Evolutionary conservation across 2,113 vertebrate genomes (phyloP), one percentile per base, ranked within the genome.

Genomic region (Tragelaphus strepsiceros): DNA sequence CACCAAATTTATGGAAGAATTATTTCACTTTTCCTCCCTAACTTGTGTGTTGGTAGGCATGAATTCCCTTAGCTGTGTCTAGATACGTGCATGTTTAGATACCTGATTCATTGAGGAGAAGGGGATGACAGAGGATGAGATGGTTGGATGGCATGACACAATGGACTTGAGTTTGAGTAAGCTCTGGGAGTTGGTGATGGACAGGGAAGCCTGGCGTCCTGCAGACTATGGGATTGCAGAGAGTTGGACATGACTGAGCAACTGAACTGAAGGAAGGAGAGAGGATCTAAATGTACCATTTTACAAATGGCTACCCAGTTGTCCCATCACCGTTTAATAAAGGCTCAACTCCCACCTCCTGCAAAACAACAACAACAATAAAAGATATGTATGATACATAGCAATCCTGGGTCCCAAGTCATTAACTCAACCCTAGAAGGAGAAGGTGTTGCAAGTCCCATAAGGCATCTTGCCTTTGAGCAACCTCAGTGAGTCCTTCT

Each of bases 41-140:
- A 17, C 5, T 59, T 58, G 46, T 71, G 14, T 15, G 26, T 6
- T 28, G 28, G 26, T 3, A 35, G 16, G 16, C 35, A 7, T n/a
- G 28, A 53, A 22, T 11, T 9, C 7, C 4, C 12, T 30, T 51
- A 32, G 32, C 22, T 1, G 0, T 39, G 3, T 32, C 32, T 4
- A 81, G 19, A 64, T 51, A 22, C 0, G 7, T 13, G 5, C 6
- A 15, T 17, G 64, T 43, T 74, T 26, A 16, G 32, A n/a, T 22
- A 7, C 8, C 3, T 1, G 6, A 22, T 74, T 54, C 10, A 17
- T n/a, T 13, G 67, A 71, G n/a, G 17, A 71, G 17, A 21, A 35
- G n/a, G 64, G n/a, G n/a, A 67, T 0, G 0, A 67, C 64, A 35
- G 64, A 67, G n/a, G 64, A 71, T 71, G 19, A 35, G 67, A 39